Evolutionary conservation across 2,888 invertebrate species (phyloP), one percentile per base, ranked within the genome.

Genomic region (Synanthedon vespiformis): DNA sequence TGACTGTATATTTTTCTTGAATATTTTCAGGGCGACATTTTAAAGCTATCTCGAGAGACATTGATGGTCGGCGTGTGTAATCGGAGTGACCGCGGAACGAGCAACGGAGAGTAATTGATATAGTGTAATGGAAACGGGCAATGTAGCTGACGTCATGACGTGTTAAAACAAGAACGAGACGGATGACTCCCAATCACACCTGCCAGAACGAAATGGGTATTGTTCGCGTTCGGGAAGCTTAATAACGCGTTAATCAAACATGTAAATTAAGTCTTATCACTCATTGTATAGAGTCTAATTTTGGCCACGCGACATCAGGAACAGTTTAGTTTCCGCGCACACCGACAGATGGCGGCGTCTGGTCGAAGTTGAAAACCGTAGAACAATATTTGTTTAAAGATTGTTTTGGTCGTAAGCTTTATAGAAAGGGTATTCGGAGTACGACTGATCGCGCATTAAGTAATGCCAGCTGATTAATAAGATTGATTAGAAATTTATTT

Each of bases 71-170:
- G 53, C 51, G 57, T 60, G 57, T 58, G 63, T 66, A 65, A 67
- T 65, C 65, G 63, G 60, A 67, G 64, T 62, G 68, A 63, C 63
- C 64, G 64, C 63, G 63, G 65, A 63, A 58, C 61, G 66, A 67
- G 62, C 66, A 65, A 67, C 65, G 60, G 58, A 58, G 71, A 62
- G 77, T 80, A 80, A 81, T 83, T 85, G 82, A 83, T 83, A 79
- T 77, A 81, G 80, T 84, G 80, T 80, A 84, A 85, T 87, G 83
- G 82, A 86, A 84, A 85, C 85, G 70, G 75, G 79, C 78, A 82
- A 78, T 80, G 77, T 71, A 71, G 74, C 71, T 77, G 82, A 81
- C 80, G 79, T 77, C 73, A 77, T 71, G 74, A 77, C 80, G 79
- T 77, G 74, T 77, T 71, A 74, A 77, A 76, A 77, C 74, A 72